Evolutionary conservation across 2,797 vertebrate species (phyloP), one percentile per base, ranked within the genome.

Genomic region (Falco concolor): DNA sequence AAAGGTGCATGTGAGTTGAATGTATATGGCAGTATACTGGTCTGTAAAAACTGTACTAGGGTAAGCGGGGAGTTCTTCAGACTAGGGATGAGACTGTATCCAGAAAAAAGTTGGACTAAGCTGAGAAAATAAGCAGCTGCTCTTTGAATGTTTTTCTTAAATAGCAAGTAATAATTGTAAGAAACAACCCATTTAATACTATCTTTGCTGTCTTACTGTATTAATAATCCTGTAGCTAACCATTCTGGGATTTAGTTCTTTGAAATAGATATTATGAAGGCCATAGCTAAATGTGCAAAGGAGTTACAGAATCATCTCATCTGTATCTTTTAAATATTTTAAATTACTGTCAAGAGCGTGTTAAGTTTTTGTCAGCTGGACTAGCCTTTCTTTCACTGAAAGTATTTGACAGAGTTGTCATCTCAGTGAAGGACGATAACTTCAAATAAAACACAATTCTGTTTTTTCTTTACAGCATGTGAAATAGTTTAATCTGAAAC

Each of bases 151-250:
- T 23, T 81, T 95, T 61, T 94, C 44, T 64, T 70, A 49, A 49
- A 49, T 91, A 90, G 79, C 57, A 83, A 89, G 49, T 86, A 74
- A 56, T 68, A 77, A 80, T n/a, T 61, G 63, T 77, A 86, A 93
- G 90, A 94, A 84, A 69, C 91, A 91, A 90, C 60, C 63, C 38
- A 82, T 82, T 78, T 86, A 93, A 88, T 79, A 59, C 90, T 96
- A 52, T 90, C 85, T 97, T 96, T 98, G 30, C 63, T 96, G 72
- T 97, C 90, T 97, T 96, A 95, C 72, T 97, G 78, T 49, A 3
- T 95, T 83, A 94, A 84, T 96, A 79, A 79, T 65, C 53, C 81
- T 84, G 34, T 93, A 89, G 86, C 88, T 96, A 2, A 54, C 92
- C 73, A 95, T 56, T 38, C 42, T 70, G 52, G 27, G 32, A 34